These are phyloP conservation scores for Papilio machaon DNA, from an alignment of 1,140 invertebrate species.

Conservation along the genomic window DNA sequence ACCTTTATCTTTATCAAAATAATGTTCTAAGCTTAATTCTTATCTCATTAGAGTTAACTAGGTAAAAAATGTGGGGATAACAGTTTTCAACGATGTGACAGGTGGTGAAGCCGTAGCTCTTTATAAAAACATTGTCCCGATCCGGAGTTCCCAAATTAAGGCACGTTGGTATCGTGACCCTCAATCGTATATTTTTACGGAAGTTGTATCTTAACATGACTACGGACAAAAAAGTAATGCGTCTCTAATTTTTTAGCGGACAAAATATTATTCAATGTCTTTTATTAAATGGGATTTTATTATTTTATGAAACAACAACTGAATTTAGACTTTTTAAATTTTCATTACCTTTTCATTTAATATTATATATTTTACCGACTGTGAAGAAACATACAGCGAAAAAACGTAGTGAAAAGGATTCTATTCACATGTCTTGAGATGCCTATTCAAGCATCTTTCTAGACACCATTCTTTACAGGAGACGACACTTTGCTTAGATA, in stretches of 20 bases:
- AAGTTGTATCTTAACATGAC: neutral
- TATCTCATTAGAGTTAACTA: neutral
- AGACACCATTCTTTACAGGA: constrained; percentile 17
- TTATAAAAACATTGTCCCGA: neutral
- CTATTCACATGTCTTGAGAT: neutral
- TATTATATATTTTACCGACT: neutral
- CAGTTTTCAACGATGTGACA: constrained; percentile 35
- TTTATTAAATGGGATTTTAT: too few relatives aligned
- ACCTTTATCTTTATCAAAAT: constrained; percentile 35
- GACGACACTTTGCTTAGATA: constrained; percentile 4
- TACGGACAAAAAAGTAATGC: too few relatives aligned
- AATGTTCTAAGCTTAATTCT: neutral
- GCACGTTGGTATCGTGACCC: neutral
- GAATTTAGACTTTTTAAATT: too few relatives aligned
- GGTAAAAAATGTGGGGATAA: neutral
- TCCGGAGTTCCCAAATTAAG: neutral
- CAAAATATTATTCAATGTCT: too few relatives aligned
- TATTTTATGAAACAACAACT: too few relatives aligned
- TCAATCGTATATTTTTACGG: neutral
- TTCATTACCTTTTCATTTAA: neutral
- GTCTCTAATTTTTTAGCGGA: too few relatives aligned
- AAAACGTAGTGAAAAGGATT: neutral
- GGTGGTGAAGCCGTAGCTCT: neutral
- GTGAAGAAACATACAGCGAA: neutral
- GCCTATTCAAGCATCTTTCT: constrained; percentile 10